Conservation (phyloP, 2,888 invertebrate genomes). For the Plagiodera versicolora region DNA sequence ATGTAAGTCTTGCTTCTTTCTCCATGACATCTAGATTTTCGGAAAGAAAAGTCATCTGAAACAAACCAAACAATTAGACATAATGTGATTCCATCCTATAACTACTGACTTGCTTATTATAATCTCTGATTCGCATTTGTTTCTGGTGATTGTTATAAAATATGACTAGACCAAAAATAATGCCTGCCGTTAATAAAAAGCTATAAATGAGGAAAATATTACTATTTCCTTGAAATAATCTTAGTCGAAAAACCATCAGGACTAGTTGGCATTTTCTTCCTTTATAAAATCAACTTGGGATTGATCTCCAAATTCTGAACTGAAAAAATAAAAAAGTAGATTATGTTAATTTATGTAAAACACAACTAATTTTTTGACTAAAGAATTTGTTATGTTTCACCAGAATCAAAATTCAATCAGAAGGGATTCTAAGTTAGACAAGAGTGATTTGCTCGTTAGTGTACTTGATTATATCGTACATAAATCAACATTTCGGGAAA, state of each 20-base stretch:
- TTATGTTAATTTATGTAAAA: too few species aligned
- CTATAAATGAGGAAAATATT: slow-evolving; percentile 40
- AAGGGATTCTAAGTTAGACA: too few species aligned
- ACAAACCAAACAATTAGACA: background rate
- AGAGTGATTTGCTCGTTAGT: too few species aligned
- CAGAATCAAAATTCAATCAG: too few species aligned
- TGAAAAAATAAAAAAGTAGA: too few species aligned
- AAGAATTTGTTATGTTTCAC: too few species aligned
- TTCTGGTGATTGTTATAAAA: slow-evolving; percentile 42
- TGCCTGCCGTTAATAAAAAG: slow-evolving; percentile 38
- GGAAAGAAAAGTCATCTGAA: slow-evolving; percentile 11
- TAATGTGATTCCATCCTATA: too few species aligned
- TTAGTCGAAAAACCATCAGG: slow-evolving; percentile 1
- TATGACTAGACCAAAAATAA: slow-evolving; percentile 41
- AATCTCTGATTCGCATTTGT: slow-evolving; percentile 38
- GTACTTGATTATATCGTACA: too few species aligned
- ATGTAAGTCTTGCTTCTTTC: slow-evolving; percentile 6
- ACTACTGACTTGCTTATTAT: slow-evolving; percentile 39
- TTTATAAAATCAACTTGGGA: too few species aligned
- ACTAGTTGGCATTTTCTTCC: background rate
- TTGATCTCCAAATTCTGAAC: too few species aligned
- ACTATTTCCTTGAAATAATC: slow-evolving; percentile 23
- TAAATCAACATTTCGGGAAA: too few species aligned
- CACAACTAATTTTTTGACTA: too few species aligned
- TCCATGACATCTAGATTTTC: slow-evolving; percentile 13